Evolutionary conservation across 2,113 vertebrate species (phyloP), one percentile per base, ranked within the genome.

Genomic region (Mastomys natalensis): DNA sequence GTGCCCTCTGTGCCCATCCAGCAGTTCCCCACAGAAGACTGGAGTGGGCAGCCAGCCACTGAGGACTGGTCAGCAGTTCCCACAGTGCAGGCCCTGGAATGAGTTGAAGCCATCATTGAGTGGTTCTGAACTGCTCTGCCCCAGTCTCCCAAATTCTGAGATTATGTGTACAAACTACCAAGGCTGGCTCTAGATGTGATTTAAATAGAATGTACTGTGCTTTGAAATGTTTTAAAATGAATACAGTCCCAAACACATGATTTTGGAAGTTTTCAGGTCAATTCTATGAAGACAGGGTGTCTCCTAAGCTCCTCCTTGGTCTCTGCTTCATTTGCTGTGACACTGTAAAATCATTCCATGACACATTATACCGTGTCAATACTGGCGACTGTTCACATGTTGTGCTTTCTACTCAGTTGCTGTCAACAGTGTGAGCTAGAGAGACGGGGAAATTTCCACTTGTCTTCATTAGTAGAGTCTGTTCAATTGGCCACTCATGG

Each of bases 141-240:
- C 51, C 45, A 87, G 64, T 53, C 45, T n/a, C 22, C 22, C 13
- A n/a, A 73, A 7, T 87, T 19, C 60, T 86, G 84, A 5, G 26
- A 12, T 86, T 86, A 22, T 2, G 66, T 66, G 66, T 16, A 55
- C 37, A 72, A 73, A 70, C 37, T 24, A 88, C 48, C 24, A 55
- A 17, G 37, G 7, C 21, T 9, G 24, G 22, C 13, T 88, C 51
- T 17, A 16, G 24, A 40, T 72, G 45, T 70, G 66, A 72, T 16
- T 90, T 89, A 77, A 91, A 68, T 78, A 85, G 45, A 21, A 15
- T 60, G 43, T 40, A 45, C 40, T 81, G 16, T 93, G 66, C 40
- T 66, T 90, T 72, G 45, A 70, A 87, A 96, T 88, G 24, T 94
- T 64, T 45, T 76, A 72, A 66, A 12, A 62, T 78, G 74, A 93